These are phyloP conservation scores for Myrmecophaga tridactyla DNA, from an alignment of 2,113 vertebrate genomes.

Conservation along the genomic window DNA sequence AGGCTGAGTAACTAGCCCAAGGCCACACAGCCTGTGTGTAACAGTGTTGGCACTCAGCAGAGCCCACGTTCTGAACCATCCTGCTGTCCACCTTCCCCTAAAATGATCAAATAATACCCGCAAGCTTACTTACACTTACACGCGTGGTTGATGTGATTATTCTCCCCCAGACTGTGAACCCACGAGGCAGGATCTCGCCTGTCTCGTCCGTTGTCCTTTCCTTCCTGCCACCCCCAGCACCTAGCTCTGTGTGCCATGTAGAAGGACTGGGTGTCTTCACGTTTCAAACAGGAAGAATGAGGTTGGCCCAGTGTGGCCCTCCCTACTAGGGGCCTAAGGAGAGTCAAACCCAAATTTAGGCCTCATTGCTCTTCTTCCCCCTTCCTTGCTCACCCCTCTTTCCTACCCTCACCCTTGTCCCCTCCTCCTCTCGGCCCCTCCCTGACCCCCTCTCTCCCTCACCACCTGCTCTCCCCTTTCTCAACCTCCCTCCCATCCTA, in stretches of 20 bases:
- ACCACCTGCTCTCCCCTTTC: neutral
- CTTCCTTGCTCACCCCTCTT: neutral
- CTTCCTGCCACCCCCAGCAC: neutral
- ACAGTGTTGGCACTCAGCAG: neutral
- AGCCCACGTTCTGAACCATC: neutral
- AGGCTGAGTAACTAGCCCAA: neutral
- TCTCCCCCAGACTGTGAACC: neutral
- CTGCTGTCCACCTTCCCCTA: neutral
- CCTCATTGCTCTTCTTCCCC: rapidly evolving
- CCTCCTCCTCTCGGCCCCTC: neutral
- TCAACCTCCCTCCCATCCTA: neutral
- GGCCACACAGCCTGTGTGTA: neutral
- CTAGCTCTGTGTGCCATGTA: too few relatives aligned
- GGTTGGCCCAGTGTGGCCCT: neutral
- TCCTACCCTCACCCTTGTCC: neutral
- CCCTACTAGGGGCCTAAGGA: neutral
- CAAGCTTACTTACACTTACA: too few relatives aligned
- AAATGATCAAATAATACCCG: neutral
- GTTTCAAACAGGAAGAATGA: neutral
- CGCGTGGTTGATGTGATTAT: neutral
- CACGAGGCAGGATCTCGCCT: neutral
- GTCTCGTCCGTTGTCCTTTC: neutral
- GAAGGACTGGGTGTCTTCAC: neutral
- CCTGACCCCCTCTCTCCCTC: neutral
- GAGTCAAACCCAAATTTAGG: neutral